Conservation (phyloP, 23 tunicate species). For the Diplosoma virens region DNA sequence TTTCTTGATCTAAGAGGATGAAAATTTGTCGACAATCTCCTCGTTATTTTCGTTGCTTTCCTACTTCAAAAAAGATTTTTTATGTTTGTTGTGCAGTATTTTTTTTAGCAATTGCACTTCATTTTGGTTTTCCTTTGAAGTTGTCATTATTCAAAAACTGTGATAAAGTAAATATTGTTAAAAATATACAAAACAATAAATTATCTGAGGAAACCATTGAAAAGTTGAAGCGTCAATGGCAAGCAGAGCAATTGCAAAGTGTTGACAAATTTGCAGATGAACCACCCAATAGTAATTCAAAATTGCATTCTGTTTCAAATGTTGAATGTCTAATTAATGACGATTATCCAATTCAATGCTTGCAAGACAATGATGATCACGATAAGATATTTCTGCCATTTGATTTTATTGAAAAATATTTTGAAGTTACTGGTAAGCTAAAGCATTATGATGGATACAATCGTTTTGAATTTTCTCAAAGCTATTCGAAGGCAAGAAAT, state of each 20-base stretch:
- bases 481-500: slow-evolving; percentile 48
- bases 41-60: too few species aligned
- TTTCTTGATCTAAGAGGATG: too few species aligned
- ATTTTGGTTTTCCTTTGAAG: too few species aligned
- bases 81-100: too few species aligned
- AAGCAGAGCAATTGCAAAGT: background rate
- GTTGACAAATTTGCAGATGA: slow-evolving; percentile 23
- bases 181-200: too few species aligned
- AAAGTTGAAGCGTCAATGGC: slow-evolving; percentile 36
- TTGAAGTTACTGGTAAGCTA: slow-evolving; percentile 84
- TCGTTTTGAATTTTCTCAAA: slow-evolving; percentile 89
- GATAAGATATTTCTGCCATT: slow-evolving; percentile 72
- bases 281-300: slow-evolving; percentile 43
- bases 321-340: slow-evolving; percentile 78
- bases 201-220: background rate
- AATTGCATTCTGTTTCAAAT: background rate
- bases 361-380: slow-evolving; percentile 15
- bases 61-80: too few species aligned
- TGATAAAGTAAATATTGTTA: too few species aligned
- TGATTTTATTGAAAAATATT: slow-evolving; percentile 68
- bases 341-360: slow-evolving; percentile 63
- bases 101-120: too few species aligned
- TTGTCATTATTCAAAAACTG: too few species aligned
- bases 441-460: slow-evolving; percentile 92
- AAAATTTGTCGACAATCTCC: too few species aligned